Percentiles rank a stretch among this genome's conserved stretches.
Conservation (phyloP, 2,113 vertebrate species). For the Cryptotis parvus region DNA sequence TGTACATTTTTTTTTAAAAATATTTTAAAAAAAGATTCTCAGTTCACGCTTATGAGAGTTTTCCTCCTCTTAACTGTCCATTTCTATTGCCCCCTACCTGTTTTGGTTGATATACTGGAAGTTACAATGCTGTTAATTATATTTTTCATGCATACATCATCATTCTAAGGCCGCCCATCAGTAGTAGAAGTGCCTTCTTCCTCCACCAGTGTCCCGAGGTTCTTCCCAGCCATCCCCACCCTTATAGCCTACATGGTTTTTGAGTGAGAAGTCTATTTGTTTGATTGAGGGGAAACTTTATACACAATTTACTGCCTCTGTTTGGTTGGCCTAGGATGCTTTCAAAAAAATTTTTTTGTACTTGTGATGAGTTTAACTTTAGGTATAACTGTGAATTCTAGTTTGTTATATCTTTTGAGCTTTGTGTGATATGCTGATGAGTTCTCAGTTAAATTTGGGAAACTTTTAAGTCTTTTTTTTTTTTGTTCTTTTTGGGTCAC, state of each 20-base stretch:
- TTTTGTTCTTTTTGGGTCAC: too few species aligned
- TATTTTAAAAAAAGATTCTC: not conserved
- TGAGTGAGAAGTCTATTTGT: not conserved
- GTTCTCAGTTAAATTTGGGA: not conserved
- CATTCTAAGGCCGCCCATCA: too few species aligned
- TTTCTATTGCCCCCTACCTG: not conserved
- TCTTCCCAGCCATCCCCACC: too few species aligned
- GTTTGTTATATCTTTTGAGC: not conserved
- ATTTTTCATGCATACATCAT: too few species aligned
- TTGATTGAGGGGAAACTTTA: constrained; percentile 22
- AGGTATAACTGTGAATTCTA: not conserved
- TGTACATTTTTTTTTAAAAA: too few species aligned
- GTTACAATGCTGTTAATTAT: too few species aligned
- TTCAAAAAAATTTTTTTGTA: constrained; percentile 2
- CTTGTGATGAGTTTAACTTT: not conserved
- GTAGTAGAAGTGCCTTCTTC: too few species aligned
- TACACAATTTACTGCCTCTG: not conserved
- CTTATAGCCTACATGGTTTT: not conserved
- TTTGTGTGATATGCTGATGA: not conserved
- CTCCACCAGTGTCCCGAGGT: too few species aligned
- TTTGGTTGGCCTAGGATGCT: not conserved
- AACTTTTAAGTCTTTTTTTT: too few species aligned
- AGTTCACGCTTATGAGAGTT: not conserved
- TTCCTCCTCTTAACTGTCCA: not conserved
- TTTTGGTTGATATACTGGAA: too few species aligned